These are phyloP conservation scores for Diuraphis noxia DNA, from an alignment of 1,140 invertebrate species.

Conservation along the genomic window DNA sequence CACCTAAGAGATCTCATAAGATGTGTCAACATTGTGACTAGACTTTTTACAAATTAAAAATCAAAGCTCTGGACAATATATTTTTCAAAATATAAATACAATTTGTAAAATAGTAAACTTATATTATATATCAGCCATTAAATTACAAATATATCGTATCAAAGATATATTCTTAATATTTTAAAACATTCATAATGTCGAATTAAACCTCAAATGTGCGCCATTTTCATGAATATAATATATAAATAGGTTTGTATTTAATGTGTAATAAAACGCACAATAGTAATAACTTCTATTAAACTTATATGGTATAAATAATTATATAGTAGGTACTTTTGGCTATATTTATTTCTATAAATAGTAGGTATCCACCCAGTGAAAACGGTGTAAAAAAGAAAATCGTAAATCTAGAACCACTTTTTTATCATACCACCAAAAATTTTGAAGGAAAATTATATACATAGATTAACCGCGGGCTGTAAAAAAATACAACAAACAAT, in stretches of 20 bases:
- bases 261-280: not conserved
- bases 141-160: no score
- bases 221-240: not conserved
- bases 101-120: no score
- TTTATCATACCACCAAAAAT: not conserved
- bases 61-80: no score
- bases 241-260: not conserved
- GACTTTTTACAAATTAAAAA: no score
- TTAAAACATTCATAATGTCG: not conserved
- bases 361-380: not conserved
- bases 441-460: not conserved
- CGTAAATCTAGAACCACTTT: not conserved
- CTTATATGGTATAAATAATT: not conserved
- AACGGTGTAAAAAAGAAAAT: not conserved
- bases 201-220: not conserved
- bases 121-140: no score
- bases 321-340: not conserved
- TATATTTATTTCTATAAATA: not conserved
- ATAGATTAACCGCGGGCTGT: not conserved
- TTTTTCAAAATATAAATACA: no score
- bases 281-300: not conserved
- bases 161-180: not conserved
- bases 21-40: no score
- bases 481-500: constrained; percentile 14
- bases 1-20: no score